These are phyloP conservation scores for Enteromius mattozi DNA, from an alignment of 2,797 vertebrate genomes.

Conservation along the genomic window DNA sequence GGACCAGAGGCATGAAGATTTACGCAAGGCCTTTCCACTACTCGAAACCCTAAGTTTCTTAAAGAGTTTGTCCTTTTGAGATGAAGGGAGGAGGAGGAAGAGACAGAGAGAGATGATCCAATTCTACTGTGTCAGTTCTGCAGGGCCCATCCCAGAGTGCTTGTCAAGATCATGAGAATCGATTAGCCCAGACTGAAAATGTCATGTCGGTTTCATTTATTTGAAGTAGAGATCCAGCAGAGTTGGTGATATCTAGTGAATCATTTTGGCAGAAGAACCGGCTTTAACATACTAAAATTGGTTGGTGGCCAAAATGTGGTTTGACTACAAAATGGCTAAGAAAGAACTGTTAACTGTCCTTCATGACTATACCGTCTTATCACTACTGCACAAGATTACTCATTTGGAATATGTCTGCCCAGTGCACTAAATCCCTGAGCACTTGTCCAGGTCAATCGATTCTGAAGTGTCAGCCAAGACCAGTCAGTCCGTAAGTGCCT, in stretches of 20 bases:
- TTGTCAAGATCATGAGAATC: constrained; percentile 59
- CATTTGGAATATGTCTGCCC: constrained; percentile 60
- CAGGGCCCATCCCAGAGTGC: constrained; percentile 43
- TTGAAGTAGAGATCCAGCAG: constrained; percentile 48
- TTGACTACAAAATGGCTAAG: constrained; percentile 47
- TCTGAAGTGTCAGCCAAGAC: constrained; percentile 64
- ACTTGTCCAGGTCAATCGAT: constrained; percentile 57
- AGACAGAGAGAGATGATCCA: constrained; percentile 53
- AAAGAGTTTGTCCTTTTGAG: constrained; percentile 35
- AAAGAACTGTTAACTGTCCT: constrained; percentile 33
- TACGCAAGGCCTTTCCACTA: constrained; percentile 14
- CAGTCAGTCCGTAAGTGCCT: constrained; percentile 60
- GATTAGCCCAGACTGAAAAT: constrained; percentile 59
- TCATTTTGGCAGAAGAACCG: constrained; percentile 38
- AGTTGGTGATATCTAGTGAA: constrained; percentile 39
- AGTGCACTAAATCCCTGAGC: constrained; percentile 57
- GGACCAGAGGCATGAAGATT: constrained; percentile 13
- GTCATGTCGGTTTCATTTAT: constrained; percentile 52
- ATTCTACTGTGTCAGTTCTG: constrained; percentile 38
- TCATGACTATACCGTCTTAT: constrained; percentile 50
- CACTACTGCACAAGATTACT: constrained; percentile 54
- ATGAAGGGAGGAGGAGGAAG: constrained; percentile 25
- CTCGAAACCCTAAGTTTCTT: constrained; percentile 31
- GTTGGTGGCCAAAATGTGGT: constrained; percentile 40
- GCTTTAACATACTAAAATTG: constrained; percentile 33